These are phyloP conservation scores for Neodon shergylaensis DNA, from an alignment of 2,113 vertebrate species.

Conservation along the genomic window DNA sequence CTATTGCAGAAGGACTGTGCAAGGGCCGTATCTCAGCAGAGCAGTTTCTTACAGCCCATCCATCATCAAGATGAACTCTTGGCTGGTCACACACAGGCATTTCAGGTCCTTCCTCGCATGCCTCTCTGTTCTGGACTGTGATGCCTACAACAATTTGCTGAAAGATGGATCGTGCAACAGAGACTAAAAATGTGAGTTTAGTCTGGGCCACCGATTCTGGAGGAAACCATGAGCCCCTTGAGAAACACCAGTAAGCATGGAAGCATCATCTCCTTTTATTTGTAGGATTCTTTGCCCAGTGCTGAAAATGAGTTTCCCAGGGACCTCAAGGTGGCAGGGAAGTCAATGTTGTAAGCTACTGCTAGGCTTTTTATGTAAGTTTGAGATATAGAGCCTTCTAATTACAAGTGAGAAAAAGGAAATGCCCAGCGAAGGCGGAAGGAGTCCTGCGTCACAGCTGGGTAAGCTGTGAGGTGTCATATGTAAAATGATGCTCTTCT, in stretches of 20 bases:
- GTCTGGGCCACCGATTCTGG: background rate
- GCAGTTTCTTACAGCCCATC: background rate
- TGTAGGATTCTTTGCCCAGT: background rate
- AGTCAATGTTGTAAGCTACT: background rate
- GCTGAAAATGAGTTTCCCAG: conserved; percentile 28
- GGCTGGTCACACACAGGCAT: background rate
- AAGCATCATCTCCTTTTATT: background rate
- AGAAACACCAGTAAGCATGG: background rate
- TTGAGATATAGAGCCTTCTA: background rate
- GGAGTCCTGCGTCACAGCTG: background rate
- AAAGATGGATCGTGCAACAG: background rate
- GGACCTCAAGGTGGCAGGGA: background rate
- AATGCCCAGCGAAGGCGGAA: background rate
- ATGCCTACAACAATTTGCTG: background rate
- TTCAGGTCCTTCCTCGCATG: background rate
- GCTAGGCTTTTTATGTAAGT: background rate
- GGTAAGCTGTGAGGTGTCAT: background rate
- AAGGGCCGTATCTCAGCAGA: background rate
- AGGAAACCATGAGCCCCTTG: background rate
- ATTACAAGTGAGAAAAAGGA: conserved; percentile 3
- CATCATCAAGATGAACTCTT: background rate
- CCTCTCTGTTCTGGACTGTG: background rate
- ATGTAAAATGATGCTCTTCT: background rate
- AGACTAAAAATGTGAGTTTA: background rate
- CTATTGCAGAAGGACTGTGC: background rate